Base-by-base conservation (phyloP, 1,140 invertebrate genomes). In the Diuraphis noxia region DNA sequence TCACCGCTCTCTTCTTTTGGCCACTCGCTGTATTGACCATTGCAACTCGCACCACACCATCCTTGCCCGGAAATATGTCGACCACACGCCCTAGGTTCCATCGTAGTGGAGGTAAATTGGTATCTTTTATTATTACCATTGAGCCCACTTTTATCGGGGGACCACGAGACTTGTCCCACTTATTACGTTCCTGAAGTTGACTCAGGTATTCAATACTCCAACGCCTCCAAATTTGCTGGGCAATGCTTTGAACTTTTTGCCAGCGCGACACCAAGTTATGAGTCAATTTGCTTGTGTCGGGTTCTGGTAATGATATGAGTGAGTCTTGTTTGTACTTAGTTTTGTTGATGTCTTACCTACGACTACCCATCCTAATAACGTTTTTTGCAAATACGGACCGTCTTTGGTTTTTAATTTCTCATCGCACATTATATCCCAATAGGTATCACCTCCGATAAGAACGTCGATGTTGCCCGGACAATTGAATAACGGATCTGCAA, bases 161-260 rank as follows among this genome's bases (percentile, higher is more conserved):
- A 43, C 41, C 41, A 43, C 41, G 41, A 46, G 25, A 40, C 25
- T 40, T 21, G n/a, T 91, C 85, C 93, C 93, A 93, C 92, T 93
- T 93, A 19, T 82, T n/a, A 19, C 93, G 52, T 56, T 92, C 88
- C 91, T 94, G 93, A 38, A 94, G 77, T 90, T 93, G 46, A 63
- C 85, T 77, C 1, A 93, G 92, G 87, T 94, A 94, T 56, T 94
- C 93, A 9, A 86, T 86, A 8, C 91, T 92, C 93, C 94, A 94
- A 36, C 93, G 63, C 25, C 92, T 88, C 93, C 93, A 94, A 89
- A 94, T 93, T 86, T 93, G 89, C 89, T 94, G 93, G 19, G 85
- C 43, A 1, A 93, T 36, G 81, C 93, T 91, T 72, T 93, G 92
- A 1, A 93, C 52, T 5, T 38, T 84, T 86, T 93, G 92, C 92